Evolutionary conservation across 1,140 invertebrate genomes (phyloP).

Genomic region (Elymnias hypermnestra): DNA sequence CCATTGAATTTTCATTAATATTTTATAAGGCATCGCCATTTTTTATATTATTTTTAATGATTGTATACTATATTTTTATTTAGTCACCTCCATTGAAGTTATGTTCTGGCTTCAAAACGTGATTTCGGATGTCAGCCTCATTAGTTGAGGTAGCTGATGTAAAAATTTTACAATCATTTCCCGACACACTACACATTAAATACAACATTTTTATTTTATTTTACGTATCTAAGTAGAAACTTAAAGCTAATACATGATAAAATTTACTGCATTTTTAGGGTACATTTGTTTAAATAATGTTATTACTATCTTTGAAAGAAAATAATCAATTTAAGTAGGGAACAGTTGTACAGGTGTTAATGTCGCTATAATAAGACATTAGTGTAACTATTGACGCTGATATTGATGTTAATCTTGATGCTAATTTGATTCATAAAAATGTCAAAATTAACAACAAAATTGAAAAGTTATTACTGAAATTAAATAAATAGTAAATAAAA

Average conservation of each 20-base stretch:
- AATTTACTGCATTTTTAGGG: not conserved
- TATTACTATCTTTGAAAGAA: too few species aligned
- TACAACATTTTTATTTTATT: constrained; percentile 2
- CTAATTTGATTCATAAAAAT: too few species aligned
- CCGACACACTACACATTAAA: constrained; percentile 26
- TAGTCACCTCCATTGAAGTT: constrained; percentile 28
- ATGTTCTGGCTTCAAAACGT: constrained; percentile 48
- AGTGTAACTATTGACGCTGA: too few species aligned
- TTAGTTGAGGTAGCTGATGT: constrained; percentile 61
- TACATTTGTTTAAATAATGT: not conserved
- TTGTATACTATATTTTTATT: not conserved
- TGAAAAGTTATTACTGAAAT: too few species aligned
- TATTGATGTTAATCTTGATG: too few species aligned
- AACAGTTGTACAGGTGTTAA: too few species aligned
- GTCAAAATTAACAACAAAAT: too few species aligned
- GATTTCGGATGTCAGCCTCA: constrained; percentile 61
- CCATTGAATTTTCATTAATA: too few species aligned
- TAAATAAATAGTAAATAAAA: too few species aligned
- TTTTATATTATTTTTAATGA: not conserved
- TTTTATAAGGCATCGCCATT: not conserved
- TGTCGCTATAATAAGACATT: too few species aligned
- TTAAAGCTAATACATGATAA: not conserved
- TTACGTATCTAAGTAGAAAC: not conserved
- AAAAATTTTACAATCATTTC: constrained; percentile 62
- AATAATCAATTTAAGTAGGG: too few species aligned